These are phyloP conservation scores for Amblyopsis rosae DNA, from an alignment of 2,113 vertebrate species.

Conservation along the genomic window DNA sequence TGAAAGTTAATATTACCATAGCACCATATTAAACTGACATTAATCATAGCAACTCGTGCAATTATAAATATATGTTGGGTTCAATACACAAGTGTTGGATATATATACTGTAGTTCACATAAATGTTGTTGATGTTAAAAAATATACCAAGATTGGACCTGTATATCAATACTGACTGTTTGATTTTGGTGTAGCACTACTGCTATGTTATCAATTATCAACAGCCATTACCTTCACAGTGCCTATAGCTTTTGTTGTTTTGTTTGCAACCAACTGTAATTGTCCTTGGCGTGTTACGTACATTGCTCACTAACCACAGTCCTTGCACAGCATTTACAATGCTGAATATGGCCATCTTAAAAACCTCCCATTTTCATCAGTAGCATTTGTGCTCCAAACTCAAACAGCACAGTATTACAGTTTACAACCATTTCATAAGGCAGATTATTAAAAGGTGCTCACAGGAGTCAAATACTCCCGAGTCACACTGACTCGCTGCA, in stretches of 20 bases:
- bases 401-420: slow-evolving; percentile 79
- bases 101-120: too few species aligned
- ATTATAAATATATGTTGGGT: slow-evolving; percentile 39
- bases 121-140: slow-evolving; percentile 5
- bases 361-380: slow-evolving; percentile 34
- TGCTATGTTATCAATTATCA: slow-evolving; percentile 7
- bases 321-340: slow-evolving; percentile 61
- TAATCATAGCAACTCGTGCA: slow-evolving; percentile 65
- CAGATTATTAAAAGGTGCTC: slow-evolving; percentile 57
- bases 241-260: slow-evolving; percentile 52
- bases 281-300: slow-evolving; percentile 33
- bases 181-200: slow-evolving; percentile 23
- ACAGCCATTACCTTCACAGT: slow-evolving; percentile 54
- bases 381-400: slow-evolving; percentile 49
- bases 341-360: slow-evolving; percentile 11
- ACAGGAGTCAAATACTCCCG: slow-evolving; percentile 20
- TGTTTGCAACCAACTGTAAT: slow-evolving; percentile 41
- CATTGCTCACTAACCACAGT: slow-evolving; percentile 28
- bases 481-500: slow-evolving; percentile 40
- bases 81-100: slow-evolving; percentile 50
- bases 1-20: slow-evolving; percentile 58
- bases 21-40: slow-evolving; percentile 72
- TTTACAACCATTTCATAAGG: slow-evolving; percentile 80
- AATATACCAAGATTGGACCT: slow-evolving; percentile 12
- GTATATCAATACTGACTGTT: slow-evolving; percentile 5